phyloP scores from a whole-genome alignment of 2,113 vertebrate species.

The Tachuris rubrigastra region DNA sequence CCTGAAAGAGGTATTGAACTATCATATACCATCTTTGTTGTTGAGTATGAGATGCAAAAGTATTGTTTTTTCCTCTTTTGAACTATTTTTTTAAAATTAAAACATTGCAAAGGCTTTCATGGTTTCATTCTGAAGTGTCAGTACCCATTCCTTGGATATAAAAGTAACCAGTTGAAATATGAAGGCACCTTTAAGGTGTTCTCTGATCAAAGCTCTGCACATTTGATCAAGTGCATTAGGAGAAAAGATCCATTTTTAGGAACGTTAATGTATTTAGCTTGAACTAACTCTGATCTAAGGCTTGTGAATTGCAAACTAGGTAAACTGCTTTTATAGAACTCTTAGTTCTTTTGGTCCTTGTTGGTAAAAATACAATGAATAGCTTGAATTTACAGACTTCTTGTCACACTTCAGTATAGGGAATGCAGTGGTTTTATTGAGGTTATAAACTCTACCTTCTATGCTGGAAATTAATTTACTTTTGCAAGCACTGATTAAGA shows the following conservation, averaged over 20 bases:
- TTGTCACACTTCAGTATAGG: neutral
- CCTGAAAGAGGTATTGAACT: slow-evolving; percentile 63
- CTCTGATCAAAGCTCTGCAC: slow-evolving; percentile 75
- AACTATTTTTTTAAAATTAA: slow-evolving; percentile 65
- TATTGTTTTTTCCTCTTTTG: slow-evolving; percentile 74
- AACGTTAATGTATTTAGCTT: slow-evolving; percentile 60
- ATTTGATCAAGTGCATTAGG: slow-evolving; percentile 73
- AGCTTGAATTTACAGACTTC: neutral
- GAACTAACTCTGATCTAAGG: slow-evolving; percentile 59
- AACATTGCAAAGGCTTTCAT: slow-evolving; percentile 66
- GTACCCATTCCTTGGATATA: slow-evolving; percentile 65
- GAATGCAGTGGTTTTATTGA: neutral
- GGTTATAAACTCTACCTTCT: neutral
- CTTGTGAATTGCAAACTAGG: slow-evolving; percentile 59
- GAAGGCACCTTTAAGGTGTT: slow-evolving; percentile 67
- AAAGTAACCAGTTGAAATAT: slow-evolving; percentile 70
- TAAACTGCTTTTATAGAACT: slow-evolving; percentile 51
- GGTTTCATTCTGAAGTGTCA: slow-evolving; percentile 70
- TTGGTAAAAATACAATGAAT: neutral
- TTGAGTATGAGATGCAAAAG: slow-evolving; percentile 66
- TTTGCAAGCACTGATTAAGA: neutral
- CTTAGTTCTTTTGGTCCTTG: neutral
- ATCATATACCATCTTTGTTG: slow-evolving; percentile 70
- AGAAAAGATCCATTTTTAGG: slow-evolving; percentile 67
- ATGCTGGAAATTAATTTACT: neutral